Percentiles rank a stretch among this genome's conserved stretches.
Conservation (phyloP, 1,140 invertebrate genomes). For the Octopus sinensis region DNA sequence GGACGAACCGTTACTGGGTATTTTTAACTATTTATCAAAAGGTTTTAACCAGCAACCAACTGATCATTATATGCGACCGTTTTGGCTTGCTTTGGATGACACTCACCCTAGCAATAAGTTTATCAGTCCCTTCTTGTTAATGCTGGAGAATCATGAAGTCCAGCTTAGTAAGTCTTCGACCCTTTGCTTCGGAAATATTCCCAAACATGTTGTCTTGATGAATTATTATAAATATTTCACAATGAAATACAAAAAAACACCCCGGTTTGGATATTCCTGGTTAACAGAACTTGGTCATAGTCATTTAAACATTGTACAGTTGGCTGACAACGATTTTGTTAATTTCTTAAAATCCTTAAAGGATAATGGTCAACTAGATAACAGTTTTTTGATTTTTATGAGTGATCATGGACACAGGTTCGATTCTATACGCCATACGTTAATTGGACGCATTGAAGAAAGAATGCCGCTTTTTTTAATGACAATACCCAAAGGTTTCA, state of each 20-base stretch:
- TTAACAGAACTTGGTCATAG: conserved; percentile 24
- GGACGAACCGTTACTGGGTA: conserved; percentile 31
- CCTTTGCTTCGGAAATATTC: conserved; percentile 20
- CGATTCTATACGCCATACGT: conserved; percentile 15
- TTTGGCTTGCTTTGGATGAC: conserved; percentile 35
- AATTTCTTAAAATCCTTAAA: conserved; percentile 19
- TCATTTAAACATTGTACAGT: conserved; percentile 23
- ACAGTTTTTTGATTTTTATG: conserved; percentile 24
- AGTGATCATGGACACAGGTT: conserved; percentile 23
- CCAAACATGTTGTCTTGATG: conserved; percentile 15
- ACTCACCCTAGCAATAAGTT: conserved; percentile 10
- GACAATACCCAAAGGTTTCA: conserved; percentile 16
- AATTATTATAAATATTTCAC: conserved; percentile 14
- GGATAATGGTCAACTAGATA: conserved; percentile 15
- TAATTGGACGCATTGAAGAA: conserved; percentile 24
- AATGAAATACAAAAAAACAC: background rate
- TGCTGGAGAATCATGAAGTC: conserved; percentile 1
- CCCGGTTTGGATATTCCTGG: conserved; percentile 17
- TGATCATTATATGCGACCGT: conserved; percentile 41
- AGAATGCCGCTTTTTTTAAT: conserved; percentile 23
- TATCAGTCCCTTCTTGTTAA: background rate
- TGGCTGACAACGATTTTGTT: conserved; percentile 19
- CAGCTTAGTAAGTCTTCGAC: conserved; percentile 16
- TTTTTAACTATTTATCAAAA: conserved; percentile 37
- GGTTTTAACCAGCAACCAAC: conserved; percentile 37